Conservation (phyloP, 1,140 invertebrate genomes). For the Liolophura sinensis region DNA sequence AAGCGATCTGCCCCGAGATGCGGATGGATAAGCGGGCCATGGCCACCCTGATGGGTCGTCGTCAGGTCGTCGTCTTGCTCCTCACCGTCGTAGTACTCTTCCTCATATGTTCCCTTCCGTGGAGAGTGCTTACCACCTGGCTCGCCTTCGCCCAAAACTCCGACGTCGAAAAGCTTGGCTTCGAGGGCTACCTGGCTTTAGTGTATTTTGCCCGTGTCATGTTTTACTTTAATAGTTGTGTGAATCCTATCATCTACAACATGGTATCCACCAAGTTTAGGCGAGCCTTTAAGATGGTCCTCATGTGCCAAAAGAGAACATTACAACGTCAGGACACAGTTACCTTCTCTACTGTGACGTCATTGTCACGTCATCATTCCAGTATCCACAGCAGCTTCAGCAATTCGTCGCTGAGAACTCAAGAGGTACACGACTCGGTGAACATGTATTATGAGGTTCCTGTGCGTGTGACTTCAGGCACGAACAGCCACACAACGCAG, state of each 20-base stretch:
- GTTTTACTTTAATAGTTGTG: slow-evolving; percentile 17
- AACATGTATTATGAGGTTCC: too few relatives aligned
- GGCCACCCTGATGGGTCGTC: slow-evolving; percentile 61
- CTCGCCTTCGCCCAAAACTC: slow-evolving; percentile 67
- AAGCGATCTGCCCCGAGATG: not conserved
- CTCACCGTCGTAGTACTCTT: slow-evolving; percentile 85
- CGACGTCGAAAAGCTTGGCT: slow-evolving; percentile 67
- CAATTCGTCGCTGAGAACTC: too few relatives aligned
- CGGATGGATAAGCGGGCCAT: slow-evolving; percentile 48
- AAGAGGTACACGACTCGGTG: too few relatives aligned
- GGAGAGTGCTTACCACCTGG: slow-evolving; percentile 75
- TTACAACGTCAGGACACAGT: too few relatives aligned
- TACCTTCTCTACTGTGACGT: too few relatives aligned
- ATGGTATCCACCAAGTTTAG: slow-evolving; percentile 13
- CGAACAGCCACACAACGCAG: too few relatives aligned
- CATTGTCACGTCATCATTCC: too few relatives aligned
- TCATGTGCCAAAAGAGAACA: not conserved
- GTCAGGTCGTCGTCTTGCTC: slow-evolving; percentile 78
- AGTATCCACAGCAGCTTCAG: too few relatives aligned
- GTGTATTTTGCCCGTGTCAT: slow-evolving; percentile 72
- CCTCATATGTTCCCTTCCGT: slow-evolving; percentile 85
- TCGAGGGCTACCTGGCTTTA: slow-evolving; percentile 80
- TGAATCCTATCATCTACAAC: slow-evolving; percentile 10
- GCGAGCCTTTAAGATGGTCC: slow-evolving; percentile 3
- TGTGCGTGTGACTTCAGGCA: too few relatives aligned